These are phyloP conservation scores for Harpagoxenus sublaevis DNA, from an alignment of 2,888 invertebrate genomes.

Conservation along the genomic window DNA sequence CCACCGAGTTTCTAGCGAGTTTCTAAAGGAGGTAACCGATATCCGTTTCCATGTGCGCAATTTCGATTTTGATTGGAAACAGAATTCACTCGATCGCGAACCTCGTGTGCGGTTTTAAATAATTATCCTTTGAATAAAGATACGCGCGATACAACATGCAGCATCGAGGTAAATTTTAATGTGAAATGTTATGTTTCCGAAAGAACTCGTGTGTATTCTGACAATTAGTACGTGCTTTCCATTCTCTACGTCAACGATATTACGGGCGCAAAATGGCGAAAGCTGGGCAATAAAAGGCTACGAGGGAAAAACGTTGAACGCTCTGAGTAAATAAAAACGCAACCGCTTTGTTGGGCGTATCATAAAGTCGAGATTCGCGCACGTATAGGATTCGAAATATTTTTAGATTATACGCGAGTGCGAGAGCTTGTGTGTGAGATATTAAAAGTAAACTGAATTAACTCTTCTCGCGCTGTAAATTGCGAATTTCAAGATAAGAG, in stretches of 20 bases:
- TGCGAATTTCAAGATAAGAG: conserved; percentile 48
- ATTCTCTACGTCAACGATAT: conserved; percentile 64
- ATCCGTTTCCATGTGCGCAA: neutral
- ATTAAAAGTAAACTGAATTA: conserved; percentile 53
- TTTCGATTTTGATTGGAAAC: conserved; percentile 26
- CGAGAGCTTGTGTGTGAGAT: conserved; percentile 34
- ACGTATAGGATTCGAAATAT: conserved; percentile 53
- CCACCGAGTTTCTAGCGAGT: conserved; percentile 18
- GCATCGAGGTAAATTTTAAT: conserved; percentile 20
- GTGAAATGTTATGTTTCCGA: neutral
- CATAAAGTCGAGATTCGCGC: conserved; percentile 56
- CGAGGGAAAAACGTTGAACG: conserved; percentile 54
- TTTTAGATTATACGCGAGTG: conserved; percentile 52
- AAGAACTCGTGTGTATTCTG: conserved; percentile 15
- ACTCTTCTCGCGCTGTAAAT: conserved; percentile 47
- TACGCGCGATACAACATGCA: neutral
- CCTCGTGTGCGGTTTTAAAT: neutral
- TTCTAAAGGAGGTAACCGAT: conserved; percentile 12
- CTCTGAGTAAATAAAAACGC: conserved; percentile 65
- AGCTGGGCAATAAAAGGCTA: conserved; percentile 64
- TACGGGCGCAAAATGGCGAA: conserved; percentile 56
- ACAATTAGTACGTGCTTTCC: conserved; percentile 50
- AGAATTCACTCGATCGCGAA: conserved; percentile 14
- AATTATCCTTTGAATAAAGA: conserved; percentile 12
- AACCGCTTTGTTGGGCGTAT: conserved; percentile 67